A percentile compares a stretch with the other conserved stretches of the same genome.
These are phyloP conservation scores for Leucosticte australis DNA, from an alignment of 2,113 vertebrate species.

Conservation along the genomic window DNA sequence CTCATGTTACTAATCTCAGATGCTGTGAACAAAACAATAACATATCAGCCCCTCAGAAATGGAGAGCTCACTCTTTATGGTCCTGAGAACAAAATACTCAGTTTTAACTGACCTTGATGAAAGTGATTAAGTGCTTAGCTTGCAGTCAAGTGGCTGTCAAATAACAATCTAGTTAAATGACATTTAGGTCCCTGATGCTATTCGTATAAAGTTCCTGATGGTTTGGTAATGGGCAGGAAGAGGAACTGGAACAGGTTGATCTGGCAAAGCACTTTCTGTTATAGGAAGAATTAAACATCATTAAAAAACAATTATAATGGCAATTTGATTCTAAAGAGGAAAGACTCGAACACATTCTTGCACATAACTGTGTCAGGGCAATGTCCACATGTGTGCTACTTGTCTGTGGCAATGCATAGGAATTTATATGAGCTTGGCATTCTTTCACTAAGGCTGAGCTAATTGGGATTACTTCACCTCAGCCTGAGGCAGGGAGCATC, in stretches of 20 bases:
- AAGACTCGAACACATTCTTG: not conserved
- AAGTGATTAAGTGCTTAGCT: not conserved
- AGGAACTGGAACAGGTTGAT: not conserved
- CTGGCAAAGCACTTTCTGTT: not conserved
- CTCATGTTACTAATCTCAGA: not conserved
- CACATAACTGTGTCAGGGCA: accelerated
- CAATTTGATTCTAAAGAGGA: not conserved
- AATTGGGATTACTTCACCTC: not conserved
- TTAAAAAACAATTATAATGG: not conserved
- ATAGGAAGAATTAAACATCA: not conserved
- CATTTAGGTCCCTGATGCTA: not conserved
- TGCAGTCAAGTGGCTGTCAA: not conserved
- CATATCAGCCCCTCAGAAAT: not conserved
- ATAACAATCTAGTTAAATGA: not conserved
- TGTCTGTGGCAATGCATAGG: not conserved
- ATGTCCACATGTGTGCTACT: accelerated
- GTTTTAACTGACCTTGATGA: not conserved
- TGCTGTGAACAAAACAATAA: not conserved
- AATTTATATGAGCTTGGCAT: not conserved
- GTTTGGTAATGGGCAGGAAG: not conserved
- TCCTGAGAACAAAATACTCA: not conserved
- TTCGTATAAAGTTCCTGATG: not conserved
- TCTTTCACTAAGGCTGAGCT: not conserved
- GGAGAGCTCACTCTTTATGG: not conserved
- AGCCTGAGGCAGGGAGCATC: not conserved